Conservation (phyloP, 2,113 vertebrate genomes). For the Galbula dea region DNA sequence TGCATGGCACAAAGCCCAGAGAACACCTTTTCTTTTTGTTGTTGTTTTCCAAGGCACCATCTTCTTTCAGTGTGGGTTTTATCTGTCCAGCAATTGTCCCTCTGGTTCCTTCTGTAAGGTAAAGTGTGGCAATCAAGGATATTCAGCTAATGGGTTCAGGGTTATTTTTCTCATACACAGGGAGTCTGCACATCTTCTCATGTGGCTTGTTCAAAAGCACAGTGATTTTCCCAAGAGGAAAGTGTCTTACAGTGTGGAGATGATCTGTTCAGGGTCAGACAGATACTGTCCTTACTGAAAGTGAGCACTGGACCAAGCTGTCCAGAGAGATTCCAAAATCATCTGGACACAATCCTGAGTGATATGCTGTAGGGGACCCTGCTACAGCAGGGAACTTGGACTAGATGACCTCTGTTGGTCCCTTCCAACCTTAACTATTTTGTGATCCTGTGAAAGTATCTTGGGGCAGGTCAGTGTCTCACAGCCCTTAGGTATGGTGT, state of each 20-base stretch:
- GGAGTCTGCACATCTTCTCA: neutral
- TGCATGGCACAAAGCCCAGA: neutral
- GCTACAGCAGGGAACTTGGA: too few relatives aligned
- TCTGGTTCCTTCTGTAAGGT: neutral
- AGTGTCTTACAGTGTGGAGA: neutral
- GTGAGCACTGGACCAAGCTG: too few relatives aligned
- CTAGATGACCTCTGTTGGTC: too few relatives aligned
- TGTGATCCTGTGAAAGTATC: neutral
- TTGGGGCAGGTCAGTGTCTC: neutral
- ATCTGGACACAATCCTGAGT: too few relatives aligned
- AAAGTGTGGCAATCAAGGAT: neutral
- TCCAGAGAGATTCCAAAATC: too few relatives aligned
- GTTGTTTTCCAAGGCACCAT: neutral
- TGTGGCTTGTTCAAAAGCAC: neutral
- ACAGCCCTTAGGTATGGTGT: neutral
- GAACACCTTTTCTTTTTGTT: too few relatives aligned
- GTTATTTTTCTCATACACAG: neutral
- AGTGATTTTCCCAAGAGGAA: neutral
- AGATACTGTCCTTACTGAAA: neutral
- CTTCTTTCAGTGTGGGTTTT: neutral
- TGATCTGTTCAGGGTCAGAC: neutral
- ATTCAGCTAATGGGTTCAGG: neutral
- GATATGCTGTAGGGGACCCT: too few relatives aligned
- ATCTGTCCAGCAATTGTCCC: neutral
- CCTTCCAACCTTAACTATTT: too few relatives aligned